These are phyloP conservation scores for Sphecodes monilicornis DNA, from an alignment of 2,888 invertebrate genomes.

Conservation along the genomic window DNA sequence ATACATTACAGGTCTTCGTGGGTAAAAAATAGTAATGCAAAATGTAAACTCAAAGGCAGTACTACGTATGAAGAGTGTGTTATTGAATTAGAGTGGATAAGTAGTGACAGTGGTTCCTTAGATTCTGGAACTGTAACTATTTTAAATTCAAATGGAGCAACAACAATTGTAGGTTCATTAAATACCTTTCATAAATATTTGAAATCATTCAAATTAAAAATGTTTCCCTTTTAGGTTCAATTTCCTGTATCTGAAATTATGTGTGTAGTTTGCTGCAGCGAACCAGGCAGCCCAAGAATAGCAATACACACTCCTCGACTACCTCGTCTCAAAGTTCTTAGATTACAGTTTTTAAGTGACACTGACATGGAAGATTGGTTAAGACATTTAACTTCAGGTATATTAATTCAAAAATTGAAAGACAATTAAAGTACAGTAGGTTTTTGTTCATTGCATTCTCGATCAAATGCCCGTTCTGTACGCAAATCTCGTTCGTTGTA, in stretches of 20 bases:
- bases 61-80: slow-evolving; percentile 90
- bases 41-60: slow-evolving; percentile 85
- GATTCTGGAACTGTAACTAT: slow-evolving; percentile 91
- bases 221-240: slow-evolving; percentile 85
- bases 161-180: slow-evolving; percentile 88
- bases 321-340: slow-evolving; percentile 86
- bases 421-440: not conserved
- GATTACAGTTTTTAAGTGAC: slow-evolving; percentile 92
- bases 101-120: slow-evolving; percentile 87
- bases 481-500: not conserved
- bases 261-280: slow-evolving; percentile 91
- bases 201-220: not conserved
- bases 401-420: not conserved
- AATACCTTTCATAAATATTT: not conserved
- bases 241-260: slow-evolving; percentile 92
- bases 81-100: slow-evolving; percentile 93
- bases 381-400: slow-evolving; percentile 90
- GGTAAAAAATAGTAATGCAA: slow-evolving; percentile 93
- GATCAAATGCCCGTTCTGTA: not conserved
- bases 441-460: not conserved
- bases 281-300: slow-evolving; percentile 91
- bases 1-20: slow-evolving; percentile 88
- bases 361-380: slow-evolving; percentile 96
- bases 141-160: slow-evolving; percentile 91
- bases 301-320: slow-evolving; percentile 90